A percentile compares a stretch with the other conserved stretches of the same genome.
Evolutionary conservation across 2,888 invertebrate genomes (phyloP).

Genomic region (Brenthis ino): DNA sequence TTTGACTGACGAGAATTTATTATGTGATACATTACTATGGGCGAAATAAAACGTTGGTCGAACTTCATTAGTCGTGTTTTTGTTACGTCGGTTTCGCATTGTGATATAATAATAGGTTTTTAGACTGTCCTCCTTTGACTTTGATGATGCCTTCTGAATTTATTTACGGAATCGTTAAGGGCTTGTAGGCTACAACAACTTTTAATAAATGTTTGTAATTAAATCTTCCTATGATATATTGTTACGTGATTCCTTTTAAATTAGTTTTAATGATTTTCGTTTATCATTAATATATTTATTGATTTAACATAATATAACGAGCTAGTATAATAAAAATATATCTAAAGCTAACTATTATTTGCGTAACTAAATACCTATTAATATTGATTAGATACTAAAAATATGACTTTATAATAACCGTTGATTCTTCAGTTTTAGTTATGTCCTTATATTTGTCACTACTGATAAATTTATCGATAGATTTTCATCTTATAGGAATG

Average conservation of each 20-base stretch:
- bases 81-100: constrained; percentile 57
- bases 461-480: no score
- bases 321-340: background rate
- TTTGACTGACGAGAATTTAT: constrained; percentile 80
- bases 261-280: background rate
- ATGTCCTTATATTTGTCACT: no score
- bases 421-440: no score
- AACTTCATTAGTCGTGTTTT: constrained; percentile 76
- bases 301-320: no score
- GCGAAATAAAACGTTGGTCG: constrained; percentile 69
- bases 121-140: constrained; percentile 50
- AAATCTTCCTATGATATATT: constrained; percentile 14
- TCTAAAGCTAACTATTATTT: background rate
- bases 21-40: constrained; percentile 73
- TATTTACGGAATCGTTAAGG: constrained; percentile 38
- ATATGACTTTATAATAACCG: no score
- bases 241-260: background rate
- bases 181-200: constrained; percentile 1
- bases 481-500: no score
- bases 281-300: background rate
- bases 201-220: constrained; percentile 18
- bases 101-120: constrained; percentile 61
- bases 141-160: constrained; percentile 69
- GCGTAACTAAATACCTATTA: background rate
- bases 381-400: no score